Base-by-base conservation (phyloP, 2,797 vertebrate species). In the Chloroceryle inda region DNA sequence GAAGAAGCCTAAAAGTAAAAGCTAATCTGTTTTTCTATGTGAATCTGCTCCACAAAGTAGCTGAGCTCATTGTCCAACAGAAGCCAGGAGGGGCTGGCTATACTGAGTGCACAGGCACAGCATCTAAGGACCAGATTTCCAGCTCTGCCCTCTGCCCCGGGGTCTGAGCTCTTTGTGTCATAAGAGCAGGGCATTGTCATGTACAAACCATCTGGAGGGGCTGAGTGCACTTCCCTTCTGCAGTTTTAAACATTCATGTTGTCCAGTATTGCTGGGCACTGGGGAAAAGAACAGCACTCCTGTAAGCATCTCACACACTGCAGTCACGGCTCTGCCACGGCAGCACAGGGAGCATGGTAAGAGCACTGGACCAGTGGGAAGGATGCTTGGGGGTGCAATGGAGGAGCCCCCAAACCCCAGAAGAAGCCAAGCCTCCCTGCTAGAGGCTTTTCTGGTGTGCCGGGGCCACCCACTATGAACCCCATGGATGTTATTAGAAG, bases 221-320 rank as follows among this genome's bases (percentile, higher is more conserved):
- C 29, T 29, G 31, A 77, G 38, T 2, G 68, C 56, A 7, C 49
- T 37, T 17, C 11, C 40, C 10, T 45, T 40, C 80, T 73, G 68
- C 45, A 18, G 17, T 24, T 83, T 20, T 27, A 40, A 64, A 18
- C 13, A 17, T 33, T 88, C 5, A 0, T 53, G 64, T 47, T 1
- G 3, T 23, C 73, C 44, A 5, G n/a, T 5, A 6, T 0, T 19
- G 59, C 3, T 9, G 42, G 78, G 59, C 75, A 35, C 2, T 0
- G 2, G 52, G 42, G 58, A 56, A 31, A 42, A 47, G 19, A 78
- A 55, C 72, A 42, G 79, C 49, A 16, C 24, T 45, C 20, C 69
- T 13, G 19, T 2, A 31, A 66, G 74, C 8, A 3, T 13, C 56
- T 59, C 52, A 10, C 26, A 4, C 0, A 0, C 6, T 0, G 0